Evolutionary conservation across 2,888 invertebrate genomes (phyloP).

Genomic region (Galerucella calmariensis): DNA sequence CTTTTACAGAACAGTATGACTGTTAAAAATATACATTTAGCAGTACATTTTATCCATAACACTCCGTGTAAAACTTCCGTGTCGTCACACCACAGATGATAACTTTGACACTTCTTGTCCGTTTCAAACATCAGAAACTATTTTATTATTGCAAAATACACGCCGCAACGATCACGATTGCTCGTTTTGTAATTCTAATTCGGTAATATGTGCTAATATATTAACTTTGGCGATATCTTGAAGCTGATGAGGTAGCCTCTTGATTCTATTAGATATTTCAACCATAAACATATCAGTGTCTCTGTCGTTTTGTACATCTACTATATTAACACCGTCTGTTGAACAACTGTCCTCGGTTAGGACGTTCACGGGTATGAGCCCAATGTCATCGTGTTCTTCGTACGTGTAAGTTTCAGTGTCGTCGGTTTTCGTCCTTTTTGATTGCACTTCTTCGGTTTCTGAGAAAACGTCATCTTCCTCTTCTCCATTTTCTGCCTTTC

Average conservation of each 20-base stretch:
- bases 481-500: slow-evolving; percentile 13
- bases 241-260: slow-evolving; percentile 25
- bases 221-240: slow-evolving; percentile 33
- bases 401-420: slow-evolving; percentile 8
- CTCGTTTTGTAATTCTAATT: slow-evolving; percentile 28
- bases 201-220: slow-evolving; percentile 33
- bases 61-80: not conserved
- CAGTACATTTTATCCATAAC: not conserved
- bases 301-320: not conserved
- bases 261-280: slow-evolving; percentile 29
- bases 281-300: slow-evolving; percentile 31
- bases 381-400: slow-evolving; percentile 13
- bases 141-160: not conserved
- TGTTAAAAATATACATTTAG: not conserved
- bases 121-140: not conserved
- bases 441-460: slow-evolving; percentile 28
- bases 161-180: not conserved
- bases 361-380: slow-evolving; percentile 4
- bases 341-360: slow-evolving; percentile 10
- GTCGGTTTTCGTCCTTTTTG: slow-evolving; percentile 9
- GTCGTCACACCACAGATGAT: too few species aligned
- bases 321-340: not conserved
- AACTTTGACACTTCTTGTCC: too few species aligned
- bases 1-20: too few species aligned
- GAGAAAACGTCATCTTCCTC: slow-evolving; percentile 38